A percentile compares a stretch with the other conserved stretches of the same genome.
Conservation (phyloP, 2,888 invertebrate genomes). For the Metellina segmentata region DNA sequence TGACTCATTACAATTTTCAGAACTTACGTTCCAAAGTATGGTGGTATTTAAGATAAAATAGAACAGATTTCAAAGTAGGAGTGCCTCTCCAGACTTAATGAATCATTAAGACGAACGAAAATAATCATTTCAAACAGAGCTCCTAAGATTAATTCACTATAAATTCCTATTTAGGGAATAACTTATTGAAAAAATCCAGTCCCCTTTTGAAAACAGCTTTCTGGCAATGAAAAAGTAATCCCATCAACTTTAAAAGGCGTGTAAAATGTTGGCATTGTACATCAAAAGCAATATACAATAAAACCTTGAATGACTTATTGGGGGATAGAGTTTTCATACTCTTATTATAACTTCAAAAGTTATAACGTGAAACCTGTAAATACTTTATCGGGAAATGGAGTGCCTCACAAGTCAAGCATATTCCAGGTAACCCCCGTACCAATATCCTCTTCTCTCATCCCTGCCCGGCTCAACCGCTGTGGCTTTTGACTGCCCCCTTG, state of each 20-base stretch:
- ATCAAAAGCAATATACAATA: constrained; percentile 44
- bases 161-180: not conserved
- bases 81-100: too few relatives aligned
- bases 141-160: not conserved
- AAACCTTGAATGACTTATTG: constrained; percentile 22
- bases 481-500: constrained; percentile 66
- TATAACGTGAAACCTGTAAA: constrained; percentile 55
- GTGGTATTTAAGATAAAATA: too few relatives aligned
- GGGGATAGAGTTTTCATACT: constrained; percentile 38
- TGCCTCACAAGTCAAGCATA: constrained; percentile 58
- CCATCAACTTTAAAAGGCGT: not conserved
- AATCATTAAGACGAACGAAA: too few relatives aligned
- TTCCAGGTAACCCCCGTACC: constrained; percentile 35
- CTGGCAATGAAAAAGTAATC: not conserved
- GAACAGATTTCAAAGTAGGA: too few relatives aligned
- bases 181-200: not conserved
- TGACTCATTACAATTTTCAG: too few relatives aligned
- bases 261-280: not conserved
- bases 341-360: constrained; percentile 39
- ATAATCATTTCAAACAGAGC: too few relatives aligned
- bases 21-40: too few relatives aligned
- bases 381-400: constrained; percentile 67
- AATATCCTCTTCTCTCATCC: constrained; percentile 22
- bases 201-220: not conserved
- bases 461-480: not conserved